Conservation (phyloP, 1,140 invertebrate species). For the Drepana arcuata region DNA sequence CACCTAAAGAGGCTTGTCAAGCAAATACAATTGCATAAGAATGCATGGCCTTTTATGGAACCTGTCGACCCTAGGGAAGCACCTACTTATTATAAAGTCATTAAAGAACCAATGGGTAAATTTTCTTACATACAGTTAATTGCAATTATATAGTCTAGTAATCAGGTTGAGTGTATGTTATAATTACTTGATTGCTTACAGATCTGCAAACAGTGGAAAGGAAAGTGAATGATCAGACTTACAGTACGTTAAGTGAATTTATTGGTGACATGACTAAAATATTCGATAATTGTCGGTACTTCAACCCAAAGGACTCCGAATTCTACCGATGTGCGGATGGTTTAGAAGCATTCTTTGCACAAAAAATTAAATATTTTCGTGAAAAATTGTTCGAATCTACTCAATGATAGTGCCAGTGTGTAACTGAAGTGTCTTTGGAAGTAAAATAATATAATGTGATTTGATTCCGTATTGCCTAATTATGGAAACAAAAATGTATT, state of each 20-base stretch:
- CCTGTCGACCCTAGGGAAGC: constrained; percentile 96
- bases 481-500: too few species aligned
- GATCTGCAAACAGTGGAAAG: constrained; percentile 95
- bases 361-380: constrained; percentile 88
- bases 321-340: constrained; percentile 96
- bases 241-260: constrained; percentile 93
- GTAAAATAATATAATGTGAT: constrained; percentile 19
- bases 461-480: constrained; percentile 12
- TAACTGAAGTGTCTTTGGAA: too few species aligned
- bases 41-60: constrained; percentile 97
- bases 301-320: constrained; percentile 95
- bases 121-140: constrained; percentile 9
- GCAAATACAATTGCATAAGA: constrained; percentile 94
- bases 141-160: too few species aligned
- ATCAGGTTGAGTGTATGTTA: too few species aligned
- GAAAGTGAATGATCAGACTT: constrained; percentile 87
- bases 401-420: constrained; percentile 64
- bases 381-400: constrained; percentile 82
- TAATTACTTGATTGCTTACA: constrained; percentile 66
- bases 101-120: constrained; percentile 98
- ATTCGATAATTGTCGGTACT: constrained; percentile 98
- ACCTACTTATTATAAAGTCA: constrained; percentile 97
- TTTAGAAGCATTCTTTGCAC: constrained; percentile 95
- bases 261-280: constrained; percentile 98
- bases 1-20: constrained; percentile 88